Base-by-base conservation (phyloP, 1,140 invertebrate genomes). In the Drosophila malerkotliana region DNA sequence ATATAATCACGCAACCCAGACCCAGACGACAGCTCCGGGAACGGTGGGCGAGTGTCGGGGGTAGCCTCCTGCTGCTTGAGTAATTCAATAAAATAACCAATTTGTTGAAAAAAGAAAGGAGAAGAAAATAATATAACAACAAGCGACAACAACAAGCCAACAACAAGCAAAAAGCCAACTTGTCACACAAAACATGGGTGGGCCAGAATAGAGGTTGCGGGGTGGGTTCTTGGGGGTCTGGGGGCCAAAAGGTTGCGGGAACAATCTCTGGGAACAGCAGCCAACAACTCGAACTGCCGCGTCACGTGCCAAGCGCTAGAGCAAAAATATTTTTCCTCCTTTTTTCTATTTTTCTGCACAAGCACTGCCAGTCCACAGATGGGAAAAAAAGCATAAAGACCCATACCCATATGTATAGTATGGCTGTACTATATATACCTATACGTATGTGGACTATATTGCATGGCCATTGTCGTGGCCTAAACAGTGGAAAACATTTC, bases 81-180 rank as follows among this genome's bases (percentile, higher is more conserved):
- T 87, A 87, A 87, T 87, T 87, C 82, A 87, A 87, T 87, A 87
- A 87, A 87, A 87, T 87, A 87, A 87, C 83, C 83, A 87, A 87
- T 87, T 87, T 87, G 82, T 88, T 88, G 75, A 68, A 79, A 84
- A 87, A 85, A 78, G 47, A 61, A 41, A 10, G 28, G 21, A 14
- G 44, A 34, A 61, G 47, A 53, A 53, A 63, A 63, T 48, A 48
- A 49, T 32, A 69, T 32, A 69, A 71, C 64, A 69, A 68, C 66
- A 67, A 69, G 62, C 66, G 61, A 55, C 41, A 75, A 75, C 79
- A 83, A 72, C 75, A 77, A 77, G 60, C 15, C n/a, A 15, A 15
- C 15, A 15, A 18, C 57, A 48, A 58, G 71, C 62, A 72, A 67
- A 39, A 72, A 72, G 74, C 72, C 79, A 82, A 82, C 79, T 83